Evolutionary conservation across 1,140 invertebrate species (phyloP).

Genomic region (Nasonia vitripennis): DNA sequence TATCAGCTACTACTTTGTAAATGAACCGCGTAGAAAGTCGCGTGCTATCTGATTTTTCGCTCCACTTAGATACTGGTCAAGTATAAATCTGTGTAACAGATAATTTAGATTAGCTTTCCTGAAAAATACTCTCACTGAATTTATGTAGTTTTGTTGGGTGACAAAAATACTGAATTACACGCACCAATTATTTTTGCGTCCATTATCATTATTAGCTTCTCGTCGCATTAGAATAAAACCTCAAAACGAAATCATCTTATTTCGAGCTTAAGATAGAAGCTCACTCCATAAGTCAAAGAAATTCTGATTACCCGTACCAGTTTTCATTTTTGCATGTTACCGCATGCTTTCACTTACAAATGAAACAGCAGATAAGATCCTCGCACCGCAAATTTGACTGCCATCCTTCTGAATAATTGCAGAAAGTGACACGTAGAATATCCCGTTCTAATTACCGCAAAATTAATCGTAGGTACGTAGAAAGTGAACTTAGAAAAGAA

Average conservation of each 20-base stretch:
- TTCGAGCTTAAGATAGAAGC: background rate
- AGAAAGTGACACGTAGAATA: background rate
- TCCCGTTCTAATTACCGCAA: background rate
- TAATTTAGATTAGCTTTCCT: constrained; percentile 2
- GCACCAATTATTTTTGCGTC: background rate
- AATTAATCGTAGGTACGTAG: background rate
- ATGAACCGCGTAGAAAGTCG: background rate
- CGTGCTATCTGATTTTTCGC: constrained; percentile 6
- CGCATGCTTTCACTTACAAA: background rate
- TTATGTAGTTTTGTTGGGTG: background rate
- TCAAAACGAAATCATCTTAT: background rate
- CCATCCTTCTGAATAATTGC: background rate
- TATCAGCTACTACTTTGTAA: background rate
- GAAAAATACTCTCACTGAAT: background rate
- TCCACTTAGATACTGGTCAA: constrained; percentile 7
- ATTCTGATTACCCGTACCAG: background rate
- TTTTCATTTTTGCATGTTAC: background rate
- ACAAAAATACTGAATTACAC: background rate
- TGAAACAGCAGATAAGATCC: background rate
- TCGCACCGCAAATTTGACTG: background rate
- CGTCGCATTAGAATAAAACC: background rate
- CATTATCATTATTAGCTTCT: background rate
- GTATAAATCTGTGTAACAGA: constrained; percentile 8
- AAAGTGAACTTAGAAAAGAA: background rate
- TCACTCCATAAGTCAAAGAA: background rate